phyloP scores from a whole-genome alignment of 2,888 invertebrate species.

The Acronicta psi region DNA sequence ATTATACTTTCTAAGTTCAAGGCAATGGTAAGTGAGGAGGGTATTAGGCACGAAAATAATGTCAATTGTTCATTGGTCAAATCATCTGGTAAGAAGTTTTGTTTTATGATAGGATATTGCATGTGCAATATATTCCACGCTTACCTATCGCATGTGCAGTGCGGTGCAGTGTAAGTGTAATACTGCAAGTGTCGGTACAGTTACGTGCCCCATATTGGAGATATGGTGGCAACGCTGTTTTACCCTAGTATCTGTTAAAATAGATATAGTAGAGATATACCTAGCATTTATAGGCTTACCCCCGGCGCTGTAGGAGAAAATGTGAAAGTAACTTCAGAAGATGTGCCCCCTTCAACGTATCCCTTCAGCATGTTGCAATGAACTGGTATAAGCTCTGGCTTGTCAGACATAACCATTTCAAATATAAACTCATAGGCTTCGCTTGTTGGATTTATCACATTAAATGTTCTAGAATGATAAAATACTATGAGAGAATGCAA shows the following conservation, averaged over 20 bases:
- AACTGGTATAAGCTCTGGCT: conserved; percentile 85
- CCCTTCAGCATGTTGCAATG: conserved; percentile 90
- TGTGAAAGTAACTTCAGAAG: conserved; percentile 89
- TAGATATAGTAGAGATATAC: neutral
- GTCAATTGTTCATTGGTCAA: too few species aligned
- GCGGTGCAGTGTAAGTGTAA: too few species aligned
- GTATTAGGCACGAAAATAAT: too few species aligned
- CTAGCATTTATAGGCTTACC: conserved; percentile 60
- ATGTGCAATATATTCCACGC: too few species aligned
- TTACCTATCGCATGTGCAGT: too few species aligned
- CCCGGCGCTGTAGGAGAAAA: conserved; percentile 91
- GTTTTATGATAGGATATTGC: too few species aligned
- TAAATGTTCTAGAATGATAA: conserved; percentile 86
- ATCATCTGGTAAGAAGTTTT: too few species aligned
- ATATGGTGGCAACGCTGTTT: too few species aligned
- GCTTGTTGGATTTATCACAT: conserved; percentile 91
- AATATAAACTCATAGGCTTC: conserved; percentile 90
- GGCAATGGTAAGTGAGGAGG: too few species aligned
- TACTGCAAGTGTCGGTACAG: too few species aligned
- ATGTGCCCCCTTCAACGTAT: conserved; percentile 89
- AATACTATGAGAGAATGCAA: neutral
- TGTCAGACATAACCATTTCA: conserved; percentile 83
- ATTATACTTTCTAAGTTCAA: too few species aligned
- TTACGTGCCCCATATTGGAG: too few species aligned
- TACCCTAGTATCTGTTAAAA: neutral